phyloP scores from a whole-genome alignment of 2,113 vertebrate species.

The Gymnobelideus leadbeateri region DNA sequence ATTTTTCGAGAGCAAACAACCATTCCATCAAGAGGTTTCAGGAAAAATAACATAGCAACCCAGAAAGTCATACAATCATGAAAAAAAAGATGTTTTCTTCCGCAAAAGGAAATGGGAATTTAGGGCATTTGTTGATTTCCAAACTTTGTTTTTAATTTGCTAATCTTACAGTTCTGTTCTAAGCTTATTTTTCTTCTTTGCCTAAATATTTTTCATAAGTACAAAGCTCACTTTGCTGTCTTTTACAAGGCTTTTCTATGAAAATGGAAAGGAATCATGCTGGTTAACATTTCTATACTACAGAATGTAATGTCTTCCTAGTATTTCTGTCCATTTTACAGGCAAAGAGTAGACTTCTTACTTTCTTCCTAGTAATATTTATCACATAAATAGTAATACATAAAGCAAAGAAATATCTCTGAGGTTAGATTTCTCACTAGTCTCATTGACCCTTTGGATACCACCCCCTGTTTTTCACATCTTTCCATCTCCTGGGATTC shows the following conservation, averaged over 20 bases:
- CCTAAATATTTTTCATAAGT: conserved; percentile 19
- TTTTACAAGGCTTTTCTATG: neutral
- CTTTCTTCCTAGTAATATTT: neutral
- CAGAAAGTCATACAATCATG: neutral
- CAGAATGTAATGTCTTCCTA: neutral
- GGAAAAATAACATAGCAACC: conserved; percentile 40
- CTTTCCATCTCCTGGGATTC: neutral
- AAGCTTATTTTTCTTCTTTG: conserved; percentile 33
- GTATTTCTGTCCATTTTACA: neutral
- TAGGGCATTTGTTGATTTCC: conserved; percentile 7
- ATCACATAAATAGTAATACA: neutral
- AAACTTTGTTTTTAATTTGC: conserved; percentile 2
- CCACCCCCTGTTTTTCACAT: neutral
- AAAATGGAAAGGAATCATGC: neutral
- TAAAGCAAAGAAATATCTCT: neutral
- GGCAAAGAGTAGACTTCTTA: neutral
- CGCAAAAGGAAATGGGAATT: conserved; percentile 8
- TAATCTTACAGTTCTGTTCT: neutral
- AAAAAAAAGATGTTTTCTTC: neutral
- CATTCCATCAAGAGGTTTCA: conserved; percentile 16
- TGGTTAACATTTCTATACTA: neutral
- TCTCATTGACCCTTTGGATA: neutral
- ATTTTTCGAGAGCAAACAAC: conserved; percentile 13
- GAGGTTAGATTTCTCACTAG: neutral
- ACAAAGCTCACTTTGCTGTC: neutral